Percentiles rank a stretch among this genome's conserved stretches.
Conservation (phyloP, 2,797 vertebrate species). For the Gymnothorax javanicus region DNA sequence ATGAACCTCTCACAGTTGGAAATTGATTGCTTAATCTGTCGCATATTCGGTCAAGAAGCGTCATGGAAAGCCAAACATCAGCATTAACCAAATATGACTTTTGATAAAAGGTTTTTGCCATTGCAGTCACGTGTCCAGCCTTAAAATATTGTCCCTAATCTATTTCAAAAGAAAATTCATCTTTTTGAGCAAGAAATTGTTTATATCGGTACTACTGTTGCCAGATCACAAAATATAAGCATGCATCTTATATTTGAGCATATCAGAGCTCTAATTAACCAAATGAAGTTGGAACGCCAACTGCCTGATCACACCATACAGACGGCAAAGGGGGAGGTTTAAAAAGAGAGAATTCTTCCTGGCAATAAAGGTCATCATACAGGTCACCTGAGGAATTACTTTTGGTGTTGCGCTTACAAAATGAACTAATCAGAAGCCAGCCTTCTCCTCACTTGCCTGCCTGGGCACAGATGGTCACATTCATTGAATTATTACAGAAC, state of each 20-base stretch:
- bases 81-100: neutral
- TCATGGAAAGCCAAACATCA: neutral
- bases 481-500: neutral
- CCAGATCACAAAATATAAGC: neutral
- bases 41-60: neutral
- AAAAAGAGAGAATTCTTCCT: constrained; percentile 2
- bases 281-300: neutral
- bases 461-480: neutral
- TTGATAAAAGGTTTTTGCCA: neutral
- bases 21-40: neutral
- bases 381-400: constrained; percentile 9
- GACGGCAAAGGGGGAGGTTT: neutral
- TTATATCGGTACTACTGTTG: neutral
- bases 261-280: neutral
- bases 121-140: neutral
- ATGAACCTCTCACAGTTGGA: neutral
- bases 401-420: neutral
- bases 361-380: neutral
- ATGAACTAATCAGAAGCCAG: neutral
- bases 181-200: neutral
- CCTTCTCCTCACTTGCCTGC: neutral
- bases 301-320: neutral
- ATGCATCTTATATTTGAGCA: neutral
- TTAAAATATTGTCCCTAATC: neutral
- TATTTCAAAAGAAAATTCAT: neutral